Conservation (phyloP, 2,797 vertebrate species). For the Discoglossus pictus region DNA sequence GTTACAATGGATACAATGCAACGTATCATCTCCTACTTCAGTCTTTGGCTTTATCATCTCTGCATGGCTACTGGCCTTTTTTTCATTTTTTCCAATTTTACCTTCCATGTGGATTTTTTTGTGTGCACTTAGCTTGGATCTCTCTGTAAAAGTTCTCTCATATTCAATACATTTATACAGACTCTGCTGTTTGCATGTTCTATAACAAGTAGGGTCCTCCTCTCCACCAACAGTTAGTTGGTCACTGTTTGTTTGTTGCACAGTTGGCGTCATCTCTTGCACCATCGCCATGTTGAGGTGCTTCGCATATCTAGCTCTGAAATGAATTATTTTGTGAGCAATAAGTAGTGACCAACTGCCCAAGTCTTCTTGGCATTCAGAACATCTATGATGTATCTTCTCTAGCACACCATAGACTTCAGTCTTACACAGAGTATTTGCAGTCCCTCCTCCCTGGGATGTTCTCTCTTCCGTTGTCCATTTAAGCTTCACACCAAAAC, state of each 20-base stretch:
- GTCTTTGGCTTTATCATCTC: not conserved
- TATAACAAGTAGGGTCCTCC: too few relatives aligned
- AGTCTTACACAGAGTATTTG: not conserved
- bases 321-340: constrained; percentile 4
- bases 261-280: too few relatives aligned
- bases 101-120: too few relatives aligned
- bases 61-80: too few relatives aligned
- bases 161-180: too few relatives aligned
- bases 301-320: not conserved
- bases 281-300: too few relatives aligned
- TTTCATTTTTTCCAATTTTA: too few relatives aligned
- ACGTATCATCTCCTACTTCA: not conserved
- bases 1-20: not conserved
- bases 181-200: too few relatives aligned
- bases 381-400: constrained; percentile 1
- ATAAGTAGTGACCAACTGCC: constrained; percentile 12
- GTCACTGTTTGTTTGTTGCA: too few relatives aligned
- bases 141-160: too few relatives aligned
- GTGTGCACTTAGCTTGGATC: too few relatives aligned
- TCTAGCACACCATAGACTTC: not conserved
- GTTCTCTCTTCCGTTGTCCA: not conserved
- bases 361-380: constrained; percentile 5
- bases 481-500: not conserved
- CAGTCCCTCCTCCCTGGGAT: not conserved
- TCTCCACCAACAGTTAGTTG: too few relatives aligned